A percentile compares a stretch with the other conserved stretches of the same genome.
Conservation (phyloP, 2,797 vertebrate genomes). For the Syndactyla subalaris region DNA sequence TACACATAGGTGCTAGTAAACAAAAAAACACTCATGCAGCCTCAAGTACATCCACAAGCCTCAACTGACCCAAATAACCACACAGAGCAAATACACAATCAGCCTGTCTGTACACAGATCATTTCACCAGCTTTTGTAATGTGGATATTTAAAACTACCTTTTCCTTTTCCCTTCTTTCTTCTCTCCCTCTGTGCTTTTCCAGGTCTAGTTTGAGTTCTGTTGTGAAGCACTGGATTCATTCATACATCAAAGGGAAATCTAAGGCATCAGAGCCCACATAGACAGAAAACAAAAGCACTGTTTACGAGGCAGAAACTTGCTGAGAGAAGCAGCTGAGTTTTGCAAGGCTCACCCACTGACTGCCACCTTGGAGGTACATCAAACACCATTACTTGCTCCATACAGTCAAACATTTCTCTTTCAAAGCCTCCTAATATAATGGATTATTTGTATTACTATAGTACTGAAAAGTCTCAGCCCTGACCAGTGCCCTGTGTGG, state of each 20-base stretch:
- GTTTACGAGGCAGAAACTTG: constrained; percentile 38
- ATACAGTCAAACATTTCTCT: constrained; percentile 33
- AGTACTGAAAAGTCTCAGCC: neutral
- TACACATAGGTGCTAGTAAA: neutral
- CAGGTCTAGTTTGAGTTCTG: constrained; percentile 9
- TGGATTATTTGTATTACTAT: constrained; percentile 30
- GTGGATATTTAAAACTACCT: neutral
- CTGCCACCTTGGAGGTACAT: constrained; percentile 58
- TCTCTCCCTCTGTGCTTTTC: neutral
- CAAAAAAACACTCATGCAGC: neutral
- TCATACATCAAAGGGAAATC: constrained; percentile 48
- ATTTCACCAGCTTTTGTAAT: neutral
- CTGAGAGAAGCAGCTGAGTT: constrained; percentile 55
- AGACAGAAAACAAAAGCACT: constrained; percentile 44
- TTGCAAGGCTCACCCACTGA: constrained; percentile 49
- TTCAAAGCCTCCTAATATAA: constrained; percentile 36
- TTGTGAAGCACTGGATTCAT: constrained; percentile 48
- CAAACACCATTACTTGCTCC: constrained; percentile 38
- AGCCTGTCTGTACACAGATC: neutral
- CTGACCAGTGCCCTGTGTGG: neutral
- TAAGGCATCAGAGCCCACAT: neutral
- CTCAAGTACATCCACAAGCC: neutral
- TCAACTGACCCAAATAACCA: neutral
- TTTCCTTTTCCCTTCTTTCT: neutral
- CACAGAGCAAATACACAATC: neutral